Evolutionary conservation across 2,797 vertebrate species (phyloP).

Genomic region (Philypnodon macrostomus): DNA sequence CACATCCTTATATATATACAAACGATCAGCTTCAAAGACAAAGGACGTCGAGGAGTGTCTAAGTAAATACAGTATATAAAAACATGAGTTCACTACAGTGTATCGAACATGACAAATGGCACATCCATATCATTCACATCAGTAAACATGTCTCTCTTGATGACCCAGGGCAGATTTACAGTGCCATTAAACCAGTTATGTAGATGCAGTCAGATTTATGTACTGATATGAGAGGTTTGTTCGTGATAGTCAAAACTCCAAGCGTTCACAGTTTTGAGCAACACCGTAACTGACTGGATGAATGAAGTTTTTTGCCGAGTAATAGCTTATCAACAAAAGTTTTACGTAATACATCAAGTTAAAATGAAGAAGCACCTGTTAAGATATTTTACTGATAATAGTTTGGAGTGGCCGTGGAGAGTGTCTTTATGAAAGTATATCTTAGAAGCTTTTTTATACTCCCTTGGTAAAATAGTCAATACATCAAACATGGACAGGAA

Average conservation of each 20-base stretch:
- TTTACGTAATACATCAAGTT: slow-evolving; percentile 36
- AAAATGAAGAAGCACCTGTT: slow-evolving; percentile 36
- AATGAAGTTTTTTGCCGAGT: slow-evolving; percentile 12
- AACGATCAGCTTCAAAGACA: slow-evolving; percentile 72
- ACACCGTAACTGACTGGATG: slow-evolving; percentile 16
- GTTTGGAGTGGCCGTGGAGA: slow-evolving; percentile 32
- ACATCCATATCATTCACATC: slow-evolving; percentile 54
- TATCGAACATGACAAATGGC: slow-evolving; percentile 72
- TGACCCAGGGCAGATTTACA: slow-evolving; percentile 39
- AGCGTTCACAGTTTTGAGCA: slow-evolving; percentile 17
- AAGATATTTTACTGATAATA: slow-evolving; percentile 58
- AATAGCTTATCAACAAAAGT: slow-evolving; percentile 26
- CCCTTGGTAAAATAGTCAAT: slow-evolving; percentile 18
- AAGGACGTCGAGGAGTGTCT: slow-evolving; percentile 53
- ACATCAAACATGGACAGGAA: slow-evolving; percentile 43
- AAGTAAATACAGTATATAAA: slow-evolving; percentile 62
- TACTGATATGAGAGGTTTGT: slow-evolving; percentile 22
- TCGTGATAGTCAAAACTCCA: slow-evolving; percentile 25
- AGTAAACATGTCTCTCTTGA: slow-evolving; percentile 47
- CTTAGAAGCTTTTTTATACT: slow-evolving; percentile 22
- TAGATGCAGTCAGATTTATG: slow-evolving; percentile 46
- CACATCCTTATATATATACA: slow-evolving; percentile 88
- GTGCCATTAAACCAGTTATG: slow-evolving; percentile 48
- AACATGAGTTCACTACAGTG: slow-evolving; percentile 76
- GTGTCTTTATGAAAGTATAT: slow-evolving; percentile 16